Conservation (phyloP, 2,888 invertebrate species). For the Hirtodrosophila histrioides region DNA sequence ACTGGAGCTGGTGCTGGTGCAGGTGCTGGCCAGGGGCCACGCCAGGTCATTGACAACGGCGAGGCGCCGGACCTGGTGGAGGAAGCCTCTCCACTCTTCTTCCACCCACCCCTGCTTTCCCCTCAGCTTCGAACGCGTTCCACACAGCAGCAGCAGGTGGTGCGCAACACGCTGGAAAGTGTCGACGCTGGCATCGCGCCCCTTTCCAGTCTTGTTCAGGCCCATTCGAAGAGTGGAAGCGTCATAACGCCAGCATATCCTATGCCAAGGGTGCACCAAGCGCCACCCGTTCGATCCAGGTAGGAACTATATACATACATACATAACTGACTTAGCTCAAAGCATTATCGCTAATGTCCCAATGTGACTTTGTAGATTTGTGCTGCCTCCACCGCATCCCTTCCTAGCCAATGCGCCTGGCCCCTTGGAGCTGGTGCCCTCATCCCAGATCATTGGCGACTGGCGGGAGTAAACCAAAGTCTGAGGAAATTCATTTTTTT, state of each 20-base stretch:
- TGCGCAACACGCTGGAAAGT: slow-evolving; percentile 65
- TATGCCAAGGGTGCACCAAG: slow-evolving; percentile 68
- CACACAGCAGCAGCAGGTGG: slow-evolving; percentile 19
- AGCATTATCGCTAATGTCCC: no score
- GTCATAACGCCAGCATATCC: slow-evolving; percentile 68
- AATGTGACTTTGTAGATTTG: slow-evolving; percentile 31
- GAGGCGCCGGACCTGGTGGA: slow-evolving; percentile 26
- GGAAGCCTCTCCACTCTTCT: slow-evolving; percentile 45
- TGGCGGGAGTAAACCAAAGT: slow-evolving; percentile 64
- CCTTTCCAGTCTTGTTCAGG: slow-evolving; percentile 36
- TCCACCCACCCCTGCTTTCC: slow-evolving; percentile 29
- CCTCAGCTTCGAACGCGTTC: slow-evolving; percentile 17
- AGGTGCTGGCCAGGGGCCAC: slow-evolving; percentile 4
- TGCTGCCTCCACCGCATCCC: slow-evolving; percentile 42
- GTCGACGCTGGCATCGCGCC: slow-evolving; percentile 65
- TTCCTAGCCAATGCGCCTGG: slow-evolving; percentile 56
- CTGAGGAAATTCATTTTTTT: neutral
- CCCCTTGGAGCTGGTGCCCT: slow-evolving; percentile 65
- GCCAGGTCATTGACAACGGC: neutral
- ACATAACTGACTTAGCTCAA: no score
- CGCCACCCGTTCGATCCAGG: slow-evolving; percentile 37
- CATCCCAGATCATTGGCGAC: slow-evolving; percentile 68
- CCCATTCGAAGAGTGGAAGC: slow-evolving; percentile 30
- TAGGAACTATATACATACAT: slow-evolving; percentile 10
- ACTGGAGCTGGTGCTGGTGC: neutral